Evolutionary conservation across 1,140 invertebrate genomes (phyloP), one percentile per base, ranked within the genome.

Genomic region (Ericerus pela): DNA sequence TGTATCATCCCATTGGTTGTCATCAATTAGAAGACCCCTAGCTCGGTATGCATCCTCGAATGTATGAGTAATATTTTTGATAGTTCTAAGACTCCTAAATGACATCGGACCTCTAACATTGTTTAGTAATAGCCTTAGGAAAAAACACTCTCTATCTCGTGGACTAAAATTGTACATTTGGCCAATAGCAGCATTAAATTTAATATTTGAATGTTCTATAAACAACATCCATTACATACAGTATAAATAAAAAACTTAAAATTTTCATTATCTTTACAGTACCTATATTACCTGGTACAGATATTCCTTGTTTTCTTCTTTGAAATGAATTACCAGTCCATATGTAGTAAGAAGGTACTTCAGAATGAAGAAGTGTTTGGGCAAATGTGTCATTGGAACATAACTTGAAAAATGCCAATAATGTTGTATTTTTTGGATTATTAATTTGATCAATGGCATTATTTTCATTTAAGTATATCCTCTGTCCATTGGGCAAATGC

Each of bases 21-120:
- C 65, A 56, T 70, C 59, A 61, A 68, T 63, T 11, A 73, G 37
- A 5, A 71, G 55, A 29, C 61, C 61, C 18, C 62, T 22, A 30
- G 58, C 59, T 56, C 53, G 60, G 26, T 64, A 68, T 36, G 69
- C 66, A 29, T 57, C 60, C 60, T 66, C 55, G 57, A 62, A 69
- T 37, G 68, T 68, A 6, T 37, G 12, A 62, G 58, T 41, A 8
- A 56, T 30, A 30, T 59, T 63, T 54, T 70, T 47, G 33, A 69
- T 60, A 36, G 61, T 71, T 63, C 61, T 64, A 28, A 73, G 59
- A 61, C 62, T 57, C 53, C 60, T 58, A 64, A 68, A 73, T 54
- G 57, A 66, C 41, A 53, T 70, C 26, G 70, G 67, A 31, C 70
- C 70, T 62, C 54, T 63, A 61, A 75, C 58, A 59, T 68, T 55